Conservation (phyloP, 1,140 invertebrate genomes). For the Caenorhabditis latens region DNA sequence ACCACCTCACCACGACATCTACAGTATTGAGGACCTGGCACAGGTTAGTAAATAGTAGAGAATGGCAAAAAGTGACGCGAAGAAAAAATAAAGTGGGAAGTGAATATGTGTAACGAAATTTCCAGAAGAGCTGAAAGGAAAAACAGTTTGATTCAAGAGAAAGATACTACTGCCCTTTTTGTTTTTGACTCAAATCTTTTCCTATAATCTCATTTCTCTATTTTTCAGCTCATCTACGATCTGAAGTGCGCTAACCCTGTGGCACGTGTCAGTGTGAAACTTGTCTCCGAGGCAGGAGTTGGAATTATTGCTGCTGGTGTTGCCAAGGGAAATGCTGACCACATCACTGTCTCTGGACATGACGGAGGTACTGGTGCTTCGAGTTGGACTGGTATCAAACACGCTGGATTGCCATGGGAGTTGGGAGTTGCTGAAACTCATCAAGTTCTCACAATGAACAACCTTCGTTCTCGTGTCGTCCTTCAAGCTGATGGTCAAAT, state of each 20-base stretch:
- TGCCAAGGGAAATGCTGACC: slow-evolving; percentile 97
- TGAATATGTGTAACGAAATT: not conserved
- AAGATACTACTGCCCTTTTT: slow-evolving; percentile 24
- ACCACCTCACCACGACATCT: slow-evolving; percentile 98
- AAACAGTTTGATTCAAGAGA: no score
- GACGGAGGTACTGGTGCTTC: slow-evolving; percentile 95
- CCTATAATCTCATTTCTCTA: not conserved
- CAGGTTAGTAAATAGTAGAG: slow-evolving; percentile 80
- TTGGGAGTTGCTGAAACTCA: slow-evolving; percentile 96
- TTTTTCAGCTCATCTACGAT: slow-evolving; percentile 89
- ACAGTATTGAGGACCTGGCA: slow-evolving; percentile 98
- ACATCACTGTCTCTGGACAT: slow-evolving; percentile 97
- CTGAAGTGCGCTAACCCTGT: slow-evolving; percentile 95
- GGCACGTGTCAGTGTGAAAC: slow-evolving; percentile 95
- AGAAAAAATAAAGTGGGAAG: no score
- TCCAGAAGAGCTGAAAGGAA: not conserved
- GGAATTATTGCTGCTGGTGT: slow-evolving; percentile 97
- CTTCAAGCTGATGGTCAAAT: slow-evolving; percentile 95
- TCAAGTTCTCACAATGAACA: slow-evolving; percentile 92
- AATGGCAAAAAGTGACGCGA: not conserved
- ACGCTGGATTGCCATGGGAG: slow-evolving; percentile 96
- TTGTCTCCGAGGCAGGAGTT: slow-evolving; percentile 97
- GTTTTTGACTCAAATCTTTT: slow-evolving; percentile 9
- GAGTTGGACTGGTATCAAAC: slow-evolving; percentile 94
- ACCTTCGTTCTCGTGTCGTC: slow-evolving; percentile 91